Evolutionary conservation across 2,888 invertebrate genomes (phyloP).

Genomic region (Drosophila falleni): DNA sequence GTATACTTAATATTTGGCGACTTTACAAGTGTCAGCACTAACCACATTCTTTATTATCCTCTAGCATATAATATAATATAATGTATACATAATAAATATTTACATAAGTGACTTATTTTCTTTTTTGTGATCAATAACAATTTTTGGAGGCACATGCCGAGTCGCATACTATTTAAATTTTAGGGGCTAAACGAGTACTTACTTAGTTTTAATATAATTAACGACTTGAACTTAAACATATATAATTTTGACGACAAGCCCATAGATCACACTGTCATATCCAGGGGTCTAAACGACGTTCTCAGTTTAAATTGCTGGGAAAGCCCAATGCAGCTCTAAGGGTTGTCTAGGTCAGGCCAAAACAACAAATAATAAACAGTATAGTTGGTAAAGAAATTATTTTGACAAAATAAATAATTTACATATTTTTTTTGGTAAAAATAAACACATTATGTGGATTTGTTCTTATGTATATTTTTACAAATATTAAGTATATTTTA

Average conservation of each 20-base stretch:
- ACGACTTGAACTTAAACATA: conserved; percentile 15
- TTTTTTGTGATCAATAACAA: conserved; percentile 56
- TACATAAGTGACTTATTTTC: not conserved
- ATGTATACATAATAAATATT: no score
- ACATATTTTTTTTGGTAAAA: not conserved
- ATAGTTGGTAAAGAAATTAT: not conserved
- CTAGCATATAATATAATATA: conserved; percentile 30
- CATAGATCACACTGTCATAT: conserved; percentile 18
- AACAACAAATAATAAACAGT: not conserved
- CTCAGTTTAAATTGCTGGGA: conserved; percentile 6
- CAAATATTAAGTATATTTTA: not conserved
- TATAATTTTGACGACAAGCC: conserved; percentile 16
- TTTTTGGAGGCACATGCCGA: conserved; percentile 32
- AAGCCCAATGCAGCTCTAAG: not conserved
- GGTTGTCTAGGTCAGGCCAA: not conserved
- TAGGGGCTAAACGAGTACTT: conserved; percentile 11
- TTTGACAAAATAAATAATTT: not conserved
- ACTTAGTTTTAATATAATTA: conserved; percentile 10
- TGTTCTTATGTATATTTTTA: not conserved
- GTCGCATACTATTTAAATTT: conserved; percentile 19
- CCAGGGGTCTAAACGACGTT: conserved; percentile 3
- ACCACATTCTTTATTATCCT: conserved; percentile 12
- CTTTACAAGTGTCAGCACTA: conserved; percentile 11
- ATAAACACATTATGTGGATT: not conserved
- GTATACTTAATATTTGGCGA: not conserved